Base-by-base conservation (phyloP, 2,113 vertebrate species). In the Rana temporaria region DNA sequence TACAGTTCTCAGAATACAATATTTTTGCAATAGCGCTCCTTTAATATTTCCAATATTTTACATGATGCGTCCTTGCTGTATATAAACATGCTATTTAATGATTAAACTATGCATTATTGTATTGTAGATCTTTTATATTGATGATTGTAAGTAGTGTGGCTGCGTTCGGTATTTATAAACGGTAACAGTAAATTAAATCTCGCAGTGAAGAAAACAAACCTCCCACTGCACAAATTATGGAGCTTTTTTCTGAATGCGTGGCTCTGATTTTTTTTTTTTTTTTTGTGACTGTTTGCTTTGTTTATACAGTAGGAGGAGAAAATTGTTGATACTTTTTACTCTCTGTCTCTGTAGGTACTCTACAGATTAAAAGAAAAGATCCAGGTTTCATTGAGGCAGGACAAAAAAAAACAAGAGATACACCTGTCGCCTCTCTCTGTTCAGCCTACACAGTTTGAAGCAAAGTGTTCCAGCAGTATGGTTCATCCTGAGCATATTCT, bases 281-380 rank as follows among this genome's bases (percentile, higher is more conserved):
- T 30, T 67, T 87, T 9, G 2, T 78, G 42, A 66, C 60, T 85
- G 79, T 55, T 30, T 85, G 24, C 32, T 60, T 82, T 82, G 26
- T 71, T 86, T 89, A 56, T 81, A 84, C 38, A 63, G 3, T 19
- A 59, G 34, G 1, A 82, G 59, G 78, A 73, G 60, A 86, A 52
- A 73, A 82, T 78, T 79, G 30, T 17, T 87, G 73, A 85, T 59
- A 24, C 5, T 7, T 11, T 66, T 85, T 86, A 74, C 1, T 88
- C 14, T 89, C 64, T 89, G 16, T 89, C 84, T 88, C 59, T 85
- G 20, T 87, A 99, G 98, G 95, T 99, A 91, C 91, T 99, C 72
- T 98, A 95, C 87, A 93, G 96, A 87, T 90, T 97, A 63, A 98
- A 97, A 86, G 96, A 98, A 89, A 98, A 96, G 84, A 92, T 95